Conservation (phyloP, 2,113 vertebrate genomes). For the Cairina moschata region DNA sequence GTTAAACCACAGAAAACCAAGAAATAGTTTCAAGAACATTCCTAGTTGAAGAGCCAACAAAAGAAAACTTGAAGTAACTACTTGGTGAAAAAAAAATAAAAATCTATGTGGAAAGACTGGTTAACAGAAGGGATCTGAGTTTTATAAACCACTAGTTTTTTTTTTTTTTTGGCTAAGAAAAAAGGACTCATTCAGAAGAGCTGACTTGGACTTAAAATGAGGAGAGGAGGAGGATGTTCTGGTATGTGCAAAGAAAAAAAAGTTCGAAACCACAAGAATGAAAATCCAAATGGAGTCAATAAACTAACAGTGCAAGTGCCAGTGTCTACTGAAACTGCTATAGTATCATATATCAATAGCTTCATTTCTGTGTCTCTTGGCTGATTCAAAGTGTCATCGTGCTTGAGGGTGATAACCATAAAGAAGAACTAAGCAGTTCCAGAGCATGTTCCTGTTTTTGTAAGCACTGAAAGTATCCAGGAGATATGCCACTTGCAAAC, state of each 20-base stretch:
- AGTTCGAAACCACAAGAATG: constrained; percentile 60
- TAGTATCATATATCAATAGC: constrained; percentile 2
- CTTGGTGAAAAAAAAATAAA: not conserved
- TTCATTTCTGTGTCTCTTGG: not conserved
- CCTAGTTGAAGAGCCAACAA: constrained; percentile 27
- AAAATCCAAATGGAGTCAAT: constrained; percentile 63
- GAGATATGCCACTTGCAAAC: not conserved
- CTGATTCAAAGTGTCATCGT: not conserved
- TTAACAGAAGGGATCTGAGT: constrained; percentile 38
- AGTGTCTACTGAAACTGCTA: constrained; percentile 25
- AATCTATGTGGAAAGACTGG: not conserved
- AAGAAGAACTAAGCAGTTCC: not conserved
- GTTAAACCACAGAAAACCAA: constrained; percentile 12
- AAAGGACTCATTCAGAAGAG: constrained; percentile 21
- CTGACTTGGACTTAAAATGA: constrained; percentile 8
- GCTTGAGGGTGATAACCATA: not conserved
- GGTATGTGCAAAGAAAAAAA: constrained; percentile 52
- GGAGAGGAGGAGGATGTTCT: constrained; percentile 17
- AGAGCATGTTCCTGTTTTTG: not conserved
- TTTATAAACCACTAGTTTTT: constrained; percentile 47
- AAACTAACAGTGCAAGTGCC: constrained; percentile 28
- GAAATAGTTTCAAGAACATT: constrained; percentile 65
- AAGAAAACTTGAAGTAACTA: constrained; percentile 4
- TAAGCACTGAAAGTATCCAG: not conserved
- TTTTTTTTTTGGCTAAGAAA: constrained; percentile 40